phyloP scores from a whole-genome alignment of 2,888 invertebrate species.

The Oegoconia quadripuncta region DNA sequence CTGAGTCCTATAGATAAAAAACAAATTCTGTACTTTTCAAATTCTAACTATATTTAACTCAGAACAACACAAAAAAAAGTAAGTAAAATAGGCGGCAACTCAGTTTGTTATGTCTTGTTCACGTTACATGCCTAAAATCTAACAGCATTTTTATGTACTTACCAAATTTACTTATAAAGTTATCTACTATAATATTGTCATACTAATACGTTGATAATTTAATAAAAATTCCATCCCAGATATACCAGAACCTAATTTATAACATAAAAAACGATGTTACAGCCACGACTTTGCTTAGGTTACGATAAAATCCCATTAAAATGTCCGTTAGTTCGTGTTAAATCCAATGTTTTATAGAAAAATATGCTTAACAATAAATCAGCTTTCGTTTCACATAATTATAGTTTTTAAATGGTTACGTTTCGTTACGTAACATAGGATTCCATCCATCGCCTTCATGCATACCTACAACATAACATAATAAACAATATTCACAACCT shows the following conservation, averaged over 20 bases:
- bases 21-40: slow-evolving; percentile 1
- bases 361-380: slow-evolving; percentile 56
- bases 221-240: slow-evolving; percentile 60
- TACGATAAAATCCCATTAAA: slow-evolving; percentile 24
- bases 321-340: slow-evolving; percentile 40
- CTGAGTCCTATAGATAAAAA: no score
- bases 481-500: no score
- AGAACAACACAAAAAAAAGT: no score
- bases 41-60: background rate
- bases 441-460: no score
- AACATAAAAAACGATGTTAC: slow-evolving; percentile 43
- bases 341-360: slow-evolving; percentile 63
- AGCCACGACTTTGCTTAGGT: slow-evolving; percentile 46
- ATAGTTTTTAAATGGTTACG: slow-evolving; percentile 26
- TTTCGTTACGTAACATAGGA: slow-evolving; percentile 31
- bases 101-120: slow-evolving; percentile 20
- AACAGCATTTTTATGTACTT: slow-evolving; percentile 32
- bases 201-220: slow-evolving; percentile 55
- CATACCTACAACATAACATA: no score
- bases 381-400: slow-evolving; percentile 31
- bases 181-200: slow-evolving; percentile 67
- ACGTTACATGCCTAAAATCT: slow-evolving; percentile 48
- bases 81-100: slow-evolving; percentile 42
- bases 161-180: slow-evolving; percentile 29
- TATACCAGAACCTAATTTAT: slow-evolving; percentile 40